Conservation (phyloP, 2,888 invertebrate genomes). For the Apamea crenata region DNA sequence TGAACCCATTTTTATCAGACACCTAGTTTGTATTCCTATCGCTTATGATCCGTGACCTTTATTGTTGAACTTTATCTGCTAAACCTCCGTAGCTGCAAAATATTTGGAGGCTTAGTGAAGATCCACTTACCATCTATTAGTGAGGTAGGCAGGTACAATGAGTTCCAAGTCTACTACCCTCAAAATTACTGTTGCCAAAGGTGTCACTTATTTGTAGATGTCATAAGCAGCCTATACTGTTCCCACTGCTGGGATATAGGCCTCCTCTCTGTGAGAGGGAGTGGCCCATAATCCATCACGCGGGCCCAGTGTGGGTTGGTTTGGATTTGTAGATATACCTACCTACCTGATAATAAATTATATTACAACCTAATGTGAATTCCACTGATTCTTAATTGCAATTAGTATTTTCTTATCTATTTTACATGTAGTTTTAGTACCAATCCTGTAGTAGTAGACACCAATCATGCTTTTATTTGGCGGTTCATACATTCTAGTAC, state of each 20-base stretch:
- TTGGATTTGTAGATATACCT: too few species aligned
- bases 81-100: background rate
- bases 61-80: background rate
- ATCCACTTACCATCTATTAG: background rate
- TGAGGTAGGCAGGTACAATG: too few species aligned
- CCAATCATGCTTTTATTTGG: background rate
- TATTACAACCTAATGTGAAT: background rate
- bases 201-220: background rate
- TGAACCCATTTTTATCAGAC: conserved; percentile 21
- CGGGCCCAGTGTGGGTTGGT: too few species aligned
- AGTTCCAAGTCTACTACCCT: background rate
- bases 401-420: background rate
- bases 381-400: background rate
- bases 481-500: background rate
- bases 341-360: background rate
- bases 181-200: background rate
- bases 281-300: too few species aligned
- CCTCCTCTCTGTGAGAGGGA: too few species aligned
- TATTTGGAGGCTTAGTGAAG: background rate
- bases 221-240: background rate
- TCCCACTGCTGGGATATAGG: too few species aligned
- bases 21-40: conserved; percentile 17
- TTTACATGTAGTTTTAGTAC: background rate
- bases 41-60: conserved; percentile 6
- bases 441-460: too few species aligned